phyloP scores from a whole-genome alignment of 2,888 invertebrate species.

The Onchidella celtica region DNA sequence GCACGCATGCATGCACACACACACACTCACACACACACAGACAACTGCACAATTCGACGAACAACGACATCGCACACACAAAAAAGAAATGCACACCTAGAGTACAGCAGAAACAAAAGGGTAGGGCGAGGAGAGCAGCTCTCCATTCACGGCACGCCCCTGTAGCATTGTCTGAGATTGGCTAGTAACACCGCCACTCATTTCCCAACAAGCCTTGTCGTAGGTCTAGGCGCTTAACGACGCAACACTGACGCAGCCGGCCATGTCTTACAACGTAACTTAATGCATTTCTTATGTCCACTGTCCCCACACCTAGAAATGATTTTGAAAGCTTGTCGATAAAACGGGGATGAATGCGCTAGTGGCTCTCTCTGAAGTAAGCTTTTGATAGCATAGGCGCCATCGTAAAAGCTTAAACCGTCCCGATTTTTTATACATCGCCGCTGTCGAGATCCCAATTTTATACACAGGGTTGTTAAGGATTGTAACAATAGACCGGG shows the following conservation, averaged over 20 bases:
- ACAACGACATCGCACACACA: too few species aligned
- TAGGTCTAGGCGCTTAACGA: neutral
- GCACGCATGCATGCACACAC: too few species aligned
- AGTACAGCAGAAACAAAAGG: too few species aligned
- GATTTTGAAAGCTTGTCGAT: slow-evolving; percentile 4
- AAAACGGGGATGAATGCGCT: neutral
- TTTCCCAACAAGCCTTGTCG: neutral
- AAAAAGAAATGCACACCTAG: too few species aligned
- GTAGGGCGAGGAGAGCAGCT: too few species aligned
- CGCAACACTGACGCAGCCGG: neutral
- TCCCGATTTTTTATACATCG: too few species aligned
- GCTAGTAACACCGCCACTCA: neutral
- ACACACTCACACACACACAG: neutral
- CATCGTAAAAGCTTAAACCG: neutral
- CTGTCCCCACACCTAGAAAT: neutral
- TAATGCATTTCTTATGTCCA: slow-evolving; percentile 22
- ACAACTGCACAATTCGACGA: neutral
- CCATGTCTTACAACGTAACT: neutral
- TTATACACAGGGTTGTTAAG: too few species aligned
- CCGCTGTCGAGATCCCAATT: too few species aligned
- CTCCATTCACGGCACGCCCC: too few species aligned
- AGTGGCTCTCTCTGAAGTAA: neutral
- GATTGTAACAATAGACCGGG: too few species aligned
- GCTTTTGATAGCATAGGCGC: neutral
- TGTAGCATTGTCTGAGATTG: neutral